Conservation (phyloP, 2,888 invertebrate genomes). For the Tholera decimalis region DNA sequence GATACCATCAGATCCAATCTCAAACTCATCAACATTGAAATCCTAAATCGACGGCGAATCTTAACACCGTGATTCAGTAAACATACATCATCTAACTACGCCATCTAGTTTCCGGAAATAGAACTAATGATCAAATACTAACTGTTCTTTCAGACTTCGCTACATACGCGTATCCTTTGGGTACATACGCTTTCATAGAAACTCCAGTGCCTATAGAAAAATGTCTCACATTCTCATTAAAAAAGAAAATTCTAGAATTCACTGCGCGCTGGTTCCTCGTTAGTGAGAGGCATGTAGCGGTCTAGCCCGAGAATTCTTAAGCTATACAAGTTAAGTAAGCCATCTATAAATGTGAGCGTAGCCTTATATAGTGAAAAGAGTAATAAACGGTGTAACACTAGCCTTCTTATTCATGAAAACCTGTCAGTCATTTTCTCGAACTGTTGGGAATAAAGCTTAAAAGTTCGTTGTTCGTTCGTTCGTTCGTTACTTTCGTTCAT, state of each 20-base stretch:
- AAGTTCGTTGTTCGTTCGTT: too few relatives aligned
- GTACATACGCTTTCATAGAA: conserved; percentile 31
- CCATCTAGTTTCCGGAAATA: too few relatives aligned
- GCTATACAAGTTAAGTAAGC: conserved; percentile 36
- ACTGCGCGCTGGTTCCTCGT: conserved; percentile 36
- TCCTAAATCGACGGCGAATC: too few relatives aligned
- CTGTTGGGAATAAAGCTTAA: conserved; percentile 40
- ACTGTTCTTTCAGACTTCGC: neutral
- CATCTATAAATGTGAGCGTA: conserved; percentile 48
- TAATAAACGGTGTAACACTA: conserved; percentile 52
- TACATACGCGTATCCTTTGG: neutral
- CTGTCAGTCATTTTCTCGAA: conserved; percentile 50
- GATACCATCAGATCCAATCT: too few relatives aligned
- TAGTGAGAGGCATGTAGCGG: conserved; percentile 35
- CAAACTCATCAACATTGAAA: too few relatives aligned
- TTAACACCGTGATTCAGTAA: too few relatives aligned
- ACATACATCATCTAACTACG: too few relatives aligned
- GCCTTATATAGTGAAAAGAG: conserved; percentile 48
- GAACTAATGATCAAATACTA: too few relatives aligned
- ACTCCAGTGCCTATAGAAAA: conserved; percentile 22
- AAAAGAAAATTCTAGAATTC: conserved; percentile 52
- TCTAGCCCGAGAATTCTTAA: conserved; percentile 34
- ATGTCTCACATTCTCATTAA: conserved; percentile 37
- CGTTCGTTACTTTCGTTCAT: too few relatives aligned
- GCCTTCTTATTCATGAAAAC: conserved; percentile 58